These are phyloP conservation scores for Lithobates pipiens DNA, from an alignment of 2,797 vertebrate genomes.

Conservation along the genomic window DNA sequence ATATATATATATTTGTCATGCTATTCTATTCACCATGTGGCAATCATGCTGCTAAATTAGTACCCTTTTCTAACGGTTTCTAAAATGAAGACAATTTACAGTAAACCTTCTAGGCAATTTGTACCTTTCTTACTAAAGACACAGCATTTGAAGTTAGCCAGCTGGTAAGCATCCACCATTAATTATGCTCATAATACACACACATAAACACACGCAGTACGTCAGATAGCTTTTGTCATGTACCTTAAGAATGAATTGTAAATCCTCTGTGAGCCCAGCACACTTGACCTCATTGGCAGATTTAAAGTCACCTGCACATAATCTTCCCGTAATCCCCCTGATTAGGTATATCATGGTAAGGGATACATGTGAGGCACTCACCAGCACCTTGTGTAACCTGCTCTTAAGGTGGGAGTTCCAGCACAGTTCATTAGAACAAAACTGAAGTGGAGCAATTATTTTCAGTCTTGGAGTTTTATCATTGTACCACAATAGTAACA, in stretches of 20 bases:
- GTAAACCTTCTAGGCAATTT: too few species aligned
- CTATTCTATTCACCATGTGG: too few species aligned
- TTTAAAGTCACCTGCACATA: conserved; percentile 27
- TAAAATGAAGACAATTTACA: too few species aligned
- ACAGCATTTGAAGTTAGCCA: too few species aligned
- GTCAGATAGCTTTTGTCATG: conserved; percentile 20
- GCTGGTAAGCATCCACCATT: too few species aligned
- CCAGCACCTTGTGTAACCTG: background rate
- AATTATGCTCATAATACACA: background rate
- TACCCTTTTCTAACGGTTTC: too few species aligned
- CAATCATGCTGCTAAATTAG: too few species aligned
- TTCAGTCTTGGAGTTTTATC: too few species aligned
- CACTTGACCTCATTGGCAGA: conserved; percentile 46
- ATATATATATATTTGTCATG: too few species aligned
- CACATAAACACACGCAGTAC: background rate
- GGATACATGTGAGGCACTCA: conserved; percentile 5
- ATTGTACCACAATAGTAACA: too few species aligned
- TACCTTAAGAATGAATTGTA: conserved; percentile 44
- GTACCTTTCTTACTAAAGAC: too few species aligned
- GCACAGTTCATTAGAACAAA: background rate
- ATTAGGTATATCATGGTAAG: conserved; percentile 42
- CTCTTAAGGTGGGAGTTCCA: background rate
- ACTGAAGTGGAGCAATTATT: too few species aligned
- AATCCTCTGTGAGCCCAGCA: conserved; percentile 30
- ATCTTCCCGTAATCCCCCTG: conserved; percentile 31